These are phyloP conservation scores for Plebejus anna DNA, from an alignment of 2,888 invertebrate genomes.

Conservation along the genomic window DNA sequence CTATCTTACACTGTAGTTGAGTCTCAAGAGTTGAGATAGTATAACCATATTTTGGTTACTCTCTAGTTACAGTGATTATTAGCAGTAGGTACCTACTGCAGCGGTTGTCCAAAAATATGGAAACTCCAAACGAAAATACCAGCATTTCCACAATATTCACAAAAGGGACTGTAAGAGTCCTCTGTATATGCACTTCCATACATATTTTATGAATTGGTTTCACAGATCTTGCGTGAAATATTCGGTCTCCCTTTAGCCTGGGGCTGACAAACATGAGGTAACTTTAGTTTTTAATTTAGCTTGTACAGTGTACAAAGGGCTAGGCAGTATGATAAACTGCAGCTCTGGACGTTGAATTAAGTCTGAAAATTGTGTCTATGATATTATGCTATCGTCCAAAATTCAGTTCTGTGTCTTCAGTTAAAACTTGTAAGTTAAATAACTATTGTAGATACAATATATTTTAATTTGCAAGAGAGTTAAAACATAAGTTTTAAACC, in stretches of 20 bases:
- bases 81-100: not conserved
- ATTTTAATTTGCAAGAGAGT: too few species aligned
- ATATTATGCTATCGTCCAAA: too few species aligned
- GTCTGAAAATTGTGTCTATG: too few species aligned
- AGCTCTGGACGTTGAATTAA: not conserved
- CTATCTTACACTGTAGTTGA: too few species aligned
- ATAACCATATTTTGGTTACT: too few species aligned
- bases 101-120: not conserved
- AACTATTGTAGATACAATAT: too few species aligned
- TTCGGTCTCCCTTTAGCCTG: constrained; percentile 5
- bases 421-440: too few species aligned
- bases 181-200: constrained; percentile 14
- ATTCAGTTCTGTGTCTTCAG: too few species aligned
- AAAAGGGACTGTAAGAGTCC: not conserved
- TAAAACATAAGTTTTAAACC: too few species aligned
- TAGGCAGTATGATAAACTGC: not conserved
- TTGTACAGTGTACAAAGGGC: not conserved
- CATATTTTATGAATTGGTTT: constrained; percentile 18
- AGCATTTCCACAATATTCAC: not conserved
- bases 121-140: not conserved
- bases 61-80: too few species aligned
- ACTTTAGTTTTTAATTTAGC: not conserved
- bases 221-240: not conserved
- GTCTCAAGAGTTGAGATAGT: too few species aligned
- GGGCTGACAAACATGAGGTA: not conserved